Evolutionary conservation across 2,113 vertebrate species (phyloP).

Genomic region (Pteropus alecto): DNA sequence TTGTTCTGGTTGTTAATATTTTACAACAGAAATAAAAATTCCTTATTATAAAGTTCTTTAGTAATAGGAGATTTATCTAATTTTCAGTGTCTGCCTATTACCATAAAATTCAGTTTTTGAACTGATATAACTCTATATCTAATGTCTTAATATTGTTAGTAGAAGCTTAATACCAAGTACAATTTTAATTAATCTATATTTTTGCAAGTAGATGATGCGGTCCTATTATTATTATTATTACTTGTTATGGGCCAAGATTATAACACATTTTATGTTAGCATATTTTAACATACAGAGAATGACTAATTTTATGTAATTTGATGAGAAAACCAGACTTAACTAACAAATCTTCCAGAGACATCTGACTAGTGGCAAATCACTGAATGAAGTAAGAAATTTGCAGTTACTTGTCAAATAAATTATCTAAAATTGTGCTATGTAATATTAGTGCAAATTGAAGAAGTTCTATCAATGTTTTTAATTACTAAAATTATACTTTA

Average conservation of each 20-base stretch:
- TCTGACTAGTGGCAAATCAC: neutral
- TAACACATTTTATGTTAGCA: neutral
- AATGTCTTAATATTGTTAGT: neutral
- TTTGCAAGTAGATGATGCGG: neutral
- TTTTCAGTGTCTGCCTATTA: neutral
- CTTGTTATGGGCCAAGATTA: neutral
- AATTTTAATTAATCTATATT: neutral
- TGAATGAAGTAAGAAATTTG: neutral
- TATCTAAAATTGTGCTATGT: neutral
- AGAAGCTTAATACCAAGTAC: neutral
- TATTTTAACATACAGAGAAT: neutral
- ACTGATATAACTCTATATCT: neutral
- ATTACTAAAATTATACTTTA: neutral
- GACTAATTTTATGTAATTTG: neutral
- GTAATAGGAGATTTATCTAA: neutral
- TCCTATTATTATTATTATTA: neutral
- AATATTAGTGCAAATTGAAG: neutral
- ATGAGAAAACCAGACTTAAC: neutral
- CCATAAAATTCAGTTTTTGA: neutral
- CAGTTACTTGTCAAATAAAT: neutral
- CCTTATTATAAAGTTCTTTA: neutral
- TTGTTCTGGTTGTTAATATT: neutral
- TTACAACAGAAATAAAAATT: neutral
- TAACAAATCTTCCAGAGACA: neutral
- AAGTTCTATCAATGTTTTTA: neutral